These are phyloP conservation scores for Eupithecia abbreviata DNA, from an alignment of 2,888 invertebrate genomes.

Conservation along the genomic window DNA sequence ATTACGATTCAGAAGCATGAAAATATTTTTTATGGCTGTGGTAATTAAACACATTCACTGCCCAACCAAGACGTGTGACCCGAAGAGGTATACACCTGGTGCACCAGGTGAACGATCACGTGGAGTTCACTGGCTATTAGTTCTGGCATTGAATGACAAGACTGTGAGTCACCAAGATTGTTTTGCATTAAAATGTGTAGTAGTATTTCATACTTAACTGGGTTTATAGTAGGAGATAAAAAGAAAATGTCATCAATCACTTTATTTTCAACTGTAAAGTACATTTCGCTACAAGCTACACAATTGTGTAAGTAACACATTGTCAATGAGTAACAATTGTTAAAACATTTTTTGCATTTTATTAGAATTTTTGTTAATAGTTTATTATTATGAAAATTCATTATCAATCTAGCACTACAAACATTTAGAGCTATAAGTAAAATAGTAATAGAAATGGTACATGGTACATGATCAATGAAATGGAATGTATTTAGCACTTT, in stretches of 20 bases:
- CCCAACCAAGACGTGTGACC: no score
- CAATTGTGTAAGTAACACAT: slow-evolving; percentile 42
- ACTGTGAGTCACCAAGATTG: no score
- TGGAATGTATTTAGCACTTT: slow-evolving; percentile 65
- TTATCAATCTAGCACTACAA: slow-evolving; percentile 31
- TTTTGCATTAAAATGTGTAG: no score
- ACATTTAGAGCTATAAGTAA: slow-evolving; percentile 39
- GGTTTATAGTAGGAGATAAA: slow-evolving; percentile 15
- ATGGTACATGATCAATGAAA: slow-evolving; percentile 49
- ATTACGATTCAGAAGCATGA: no score
- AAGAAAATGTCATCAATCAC: slow-evolving; percentile 53
- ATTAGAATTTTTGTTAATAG: slow-evolving; percentile 2
- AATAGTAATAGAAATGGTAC: slow-evolving; percentile 21
- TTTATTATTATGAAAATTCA: not conserved
- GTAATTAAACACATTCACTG: no score
- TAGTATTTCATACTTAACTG: not conserved
- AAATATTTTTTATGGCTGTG: no score
- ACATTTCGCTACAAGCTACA: slow-evolving; percentile 47
- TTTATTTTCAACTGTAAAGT: slow-evolving; percentile 65
- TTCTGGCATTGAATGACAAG: no score
- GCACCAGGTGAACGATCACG: no score
- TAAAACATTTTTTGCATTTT: slow-evolving; percentile 24
- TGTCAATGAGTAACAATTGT: slow-evolving; percentile 31
- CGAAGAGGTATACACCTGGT: no score
- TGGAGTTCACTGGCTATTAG: no score